These are phyloP conservation scores for Vandiemenella viatica DNA, from an alignment of 2,888 invertebrate species.

Conservation along the genomic window DNA sequence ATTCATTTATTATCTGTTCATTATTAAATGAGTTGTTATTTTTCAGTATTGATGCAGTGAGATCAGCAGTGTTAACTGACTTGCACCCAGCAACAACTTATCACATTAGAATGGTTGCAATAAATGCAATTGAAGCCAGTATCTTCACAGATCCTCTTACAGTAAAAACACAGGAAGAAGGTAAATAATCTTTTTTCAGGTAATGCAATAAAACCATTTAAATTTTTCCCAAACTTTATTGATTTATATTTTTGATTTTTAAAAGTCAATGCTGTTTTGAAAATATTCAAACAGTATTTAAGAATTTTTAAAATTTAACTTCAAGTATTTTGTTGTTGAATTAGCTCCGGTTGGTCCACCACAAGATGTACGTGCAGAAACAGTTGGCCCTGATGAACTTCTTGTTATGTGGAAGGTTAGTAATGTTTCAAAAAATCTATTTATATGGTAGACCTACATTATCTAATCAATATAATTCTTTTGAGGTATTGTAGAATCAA, in stretches of 20 bases:
- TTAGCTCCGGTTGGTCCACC: slow-evolving; percentile 59
- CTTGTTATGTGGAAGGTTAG: slow-evolving; percentile 60
- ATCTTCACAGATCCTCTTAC: slow-evolving; percentile 9
- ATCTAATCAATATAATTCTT: too few relatives aligned
- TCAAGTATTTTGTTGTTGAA: slow-evolving; percentile 27
- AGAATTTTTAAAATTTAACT: too few relatives aligned
- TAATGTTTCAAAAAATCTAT: slow-evolving; percentile 16
- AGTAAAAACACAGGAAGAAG: slow-evolving; percentile 15
- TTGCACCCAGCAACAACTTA: slow-evolving; percentile 27
- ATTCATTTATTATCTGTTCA: too few relatives aligned
- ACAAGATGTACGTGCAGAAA: slow-evolving; percentile 50
- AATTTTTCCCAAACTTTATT: background rate
- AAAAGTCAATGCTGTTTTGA: too few relatives aligned
- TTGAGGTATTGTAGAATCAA: too few relatives aligned
- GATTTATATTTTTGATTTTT: background rate
- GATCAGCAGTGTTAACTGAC: slow-evolving; percentile 21
- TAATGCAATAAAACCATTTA: background rate
- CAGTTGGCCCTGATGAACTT: slow-evolving; percentile 52
- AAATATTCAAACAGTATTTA: too few relatives aligned
- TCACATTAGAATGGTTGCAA: slow-evolving; percentile 26
- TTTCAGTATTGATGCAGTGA: slow-evolving; percentile 4
- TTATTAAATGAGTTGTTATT: slow-evolving; percentile 2
- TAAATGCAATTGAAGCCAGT: slow-evolving; percentile 28
- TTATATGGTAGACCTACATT: too few relatives aligned
- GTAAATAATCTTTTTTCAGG: background rate